Evolutionary conservation across 2,113 vertebrate genomes (phyloP), one percentile per base, ranked within the genome.

Genomic region (Psophia crepitans): DNA sequence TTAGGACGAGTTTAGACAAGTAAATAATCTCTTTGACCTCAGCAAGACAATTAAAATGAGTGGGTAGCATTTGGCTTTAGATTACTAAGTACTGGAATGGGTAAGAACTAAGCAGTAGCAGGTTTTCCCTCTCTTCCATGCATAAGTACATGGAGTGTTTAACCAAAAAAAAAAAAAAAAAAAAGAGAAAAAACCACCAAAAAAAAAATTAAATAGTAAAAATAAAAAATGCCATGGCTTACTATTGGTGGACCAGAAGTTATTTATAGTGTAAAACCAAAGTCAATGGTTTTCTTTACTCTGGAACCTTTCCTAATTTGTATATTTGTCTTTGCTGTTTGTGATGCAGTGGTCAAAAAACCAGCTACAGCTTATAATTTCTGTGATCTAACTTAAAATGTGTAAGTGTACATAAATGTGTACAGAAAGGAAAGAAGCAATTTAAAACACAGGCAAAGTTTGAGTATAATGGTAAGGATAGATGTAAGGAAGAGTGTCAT

Each of bases 11-110:
- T 66, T 96, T 93, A 82, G n/a, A 35, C 53, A 79, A 87, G 65
- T 64, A 75, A 94, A 78, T 93, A 90, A 82, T 79, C 35, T 8
- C 39, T 92, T 92, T 96, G 74, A 84, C 70, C 33, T 89, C 48
- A 71, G 35, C 60, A 30, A 56, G n/a, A 49, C 33, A 89, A 68
- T 68, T 66, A 56, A 84, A 86, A 78, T 68, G 37, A 12, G 35
- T 64, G 33, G 37, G 35, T 77, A 64, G 66, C 81, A 56, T 66
- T 89, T 78, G 27, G 9, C 39, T 92, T 83, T 89, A 68, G 46
- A 70, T 90, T 53, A 35, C 17, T 48, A 56, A 43, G 26, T 90
- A 69, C 27, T 93, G 35, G 64, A 73, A 73, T 43, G 58, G 43
- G 12, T 60, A 60, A 91, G n/a, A 65, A 32, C 19, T 53, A 87